Evolutionary conservation across 2,888 invertebrate species (phyloP).

Genomic region (Dyspetes luteomarginatus): DNA sequence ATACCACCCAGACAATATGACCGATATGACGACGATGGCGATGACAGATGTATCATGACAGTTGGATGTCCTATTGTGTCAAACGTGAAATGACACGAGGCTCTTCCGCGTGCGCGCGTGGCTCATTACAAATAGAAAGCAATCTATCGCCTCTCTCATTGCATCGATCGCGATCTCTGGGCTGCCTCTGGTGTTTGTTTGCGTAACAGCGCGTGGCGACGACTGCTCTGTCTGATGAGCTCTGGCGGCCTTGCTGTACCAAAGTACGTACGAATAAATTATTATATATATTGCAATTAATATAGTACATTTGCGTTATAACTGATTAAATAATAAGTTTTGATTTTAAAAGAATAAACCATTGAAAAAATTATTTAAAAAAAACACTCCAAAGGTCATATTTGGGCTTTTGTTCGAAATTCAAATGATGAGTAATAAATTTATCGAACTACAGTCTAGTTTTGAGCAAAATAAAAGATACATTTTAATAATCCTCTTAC

Average conservation of each 20-base stretch:
- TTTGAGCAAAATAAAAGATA: too few species aligned
- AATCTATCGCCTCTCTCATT: slow-evolving; percentile 6
- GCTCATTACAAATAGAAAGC: slow-evolving; percentile 45
- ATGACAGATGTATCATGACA: slow-evolving; percentile 40
- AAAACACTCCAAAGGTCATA: too few species aligned
- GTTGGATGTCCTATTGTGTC: slow-evolving; percentile 39
- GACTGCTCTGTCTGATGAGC: not conserved
- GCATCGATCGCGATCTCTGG: slow-evolving; percentile 2
- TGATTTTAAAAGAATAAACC: too few species aligned
- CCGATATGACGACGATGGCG: slow-evolving; percentile 25
- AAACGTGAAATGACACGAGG: not conserved
- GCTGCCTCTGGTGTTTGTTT: slow-evolving; percentile 8
- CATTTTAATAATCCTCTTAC: too few species aligned
- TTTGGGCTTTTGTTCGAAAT: too few species aligned
- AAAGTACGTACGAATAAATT: not conserved
- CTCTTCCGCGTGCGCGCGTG: slow-evolving; percentile 14
- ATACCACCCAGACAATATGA: slow-evolving; percentile 69
- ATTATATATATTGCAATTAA: not conserved
- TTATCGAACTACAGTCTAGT: too few species aligned
- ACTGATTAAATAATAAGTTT: too few species aligned
- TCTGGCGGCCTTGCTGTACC: not conserved
- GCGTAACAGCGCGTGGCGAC: slow-evolving; percentile 15
- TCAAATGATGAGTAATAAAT: too few species aligned
- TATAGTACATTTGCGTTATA: not conserved
- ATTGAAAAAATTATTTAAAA: too few species aligned